Percentiles rank a stretch among this genome's conserved stretches.
phyloP scores from a whole-genome alignment of 2,113 vertebrate genomes.

The Hyperopisus bebe region DNA sequence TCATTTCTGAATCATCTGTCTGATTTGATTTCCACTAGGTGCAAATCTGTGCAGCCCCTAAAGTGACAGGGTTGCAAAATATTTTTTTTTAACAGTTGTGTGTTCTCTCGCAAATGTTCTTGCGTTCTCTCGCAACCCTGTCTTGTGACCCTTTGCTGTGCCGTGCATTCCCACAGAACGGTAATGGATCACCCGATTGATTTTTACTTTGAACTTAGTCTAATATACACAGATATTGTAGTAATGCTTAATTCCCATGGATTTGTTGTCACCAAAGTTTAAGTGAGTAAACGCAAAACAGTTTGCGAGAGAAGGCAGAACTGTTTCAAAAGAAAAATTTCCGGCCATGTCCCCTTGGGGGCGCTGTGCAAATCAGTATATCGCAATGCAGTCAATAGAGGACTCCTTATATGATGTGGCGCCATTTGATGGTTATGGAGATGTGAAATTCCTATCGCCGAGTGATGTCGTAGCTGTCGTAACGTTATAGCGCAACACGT shows the following conservation, averaged over 20 bases:
- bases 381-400: neutral
- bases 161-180: neutral
- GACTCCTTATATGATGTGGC: neutral
- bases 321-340: neutral
- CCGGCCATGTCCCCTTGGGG: neutral
- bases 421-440: neutral
- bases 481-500: neutral
- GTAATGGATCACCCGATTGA: neutral
- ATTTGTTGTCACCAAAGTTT: neutral
- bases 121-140: neutral
- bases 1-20: neutral
- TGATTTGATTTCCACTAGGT: neutral
- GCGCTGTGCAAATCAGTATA: neutral
- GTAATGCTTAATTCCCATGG: neutral
- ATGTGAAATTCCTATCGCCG: neutral
- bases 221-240: neutral
- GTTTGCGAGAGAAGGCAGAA: neutral
- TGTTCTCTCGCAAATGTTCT: neutral
- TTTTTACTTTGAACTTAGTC: neutral
- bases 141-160: neutral
- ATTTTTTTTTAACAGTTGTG: neutral
- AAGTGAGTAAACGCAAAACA: neutral
- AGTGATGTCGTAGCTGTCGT: neutral
- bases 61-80: neutral
- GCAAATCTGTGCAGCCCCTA: neutral